Evolutionary conservation across 1,140 invertebrate species (phyloP), one percentile per base, ranked within the genome.

Genomic region (Formica exsecta): DNA sequence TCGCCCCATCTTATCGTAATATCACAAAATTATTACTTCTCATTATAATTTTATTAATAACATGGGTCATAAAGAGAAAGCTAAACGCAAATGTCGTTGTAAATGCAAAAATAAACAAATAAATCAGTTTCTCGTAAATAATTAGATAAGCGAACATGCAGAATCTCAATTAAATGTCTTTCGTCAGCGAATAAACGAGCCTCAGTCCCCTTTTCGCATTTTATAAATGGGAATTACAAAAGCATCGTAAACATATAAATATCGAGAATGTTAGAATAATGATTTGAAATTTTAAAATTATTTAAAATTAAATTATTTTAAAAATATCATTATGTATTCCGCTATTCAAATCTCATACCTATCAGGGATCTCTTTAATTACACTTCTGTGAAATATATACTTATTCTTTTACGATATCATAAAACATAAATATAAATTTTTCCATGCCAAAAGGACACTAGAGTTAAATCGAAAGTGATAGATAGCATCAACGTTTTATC

Each of bases 11-110:
- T 83, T 73, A 73, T 83, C 79, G 79, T 32, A 38, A 74, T 11
- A 74, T 83, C 38, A n/a, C 22, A 29, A 73, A 83, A 74, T 74
- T 83, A 71, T 59, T 81, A 41, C 41, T 74, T 74, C 38, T 74
- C 54, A 61, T 38, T 32, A 25, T 81, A 59, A 81, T 68, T 70
- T 80, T 29, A 16, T 41, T 71, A 62, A 73, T 73, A 29, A 36
- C 68, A 59, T 61, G 11, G 38, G 38, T 73, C 54, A 8, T 22
- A 8, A 13, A 61, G 79, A 74, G 79, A 83, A 83, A 74, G 68
- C 22, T 74, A 13, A 66, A 6, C 5, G 25, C 19, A 44, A 83
- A 83, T 73, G 38, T 41, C 29, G 29, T 13, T 80, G n/a, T 48
- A 61, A 48, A 59, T 44, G 38, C 19, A 32, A 13, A 29, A 83